Conservation (phyloP, 2,888 invertebrate genomes). For the Tuberolachnus salignus region DNA sequence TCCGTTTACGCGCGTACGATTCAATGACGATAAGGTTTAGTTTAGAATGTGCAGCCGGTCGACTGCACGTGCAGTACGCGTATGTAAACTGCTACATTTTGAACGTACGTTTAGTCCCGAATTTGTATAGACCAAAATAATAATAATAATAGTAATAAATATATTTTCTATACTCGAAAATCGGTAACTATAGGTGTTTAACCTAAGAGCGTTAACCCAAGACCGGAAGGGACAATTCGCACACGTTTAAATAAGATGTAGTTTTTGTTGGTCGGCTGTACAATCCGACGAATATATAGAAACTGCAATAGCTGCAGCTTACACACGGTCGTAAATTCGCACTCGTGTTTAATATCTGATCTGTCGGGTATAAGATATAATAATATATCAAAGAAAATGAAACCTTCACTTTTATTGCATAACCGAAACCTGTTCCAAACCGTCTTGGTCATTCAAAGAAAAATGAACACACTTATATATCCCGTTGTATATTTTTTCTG, state of each 20-base stretch:
- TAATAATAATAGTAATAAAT: no score
- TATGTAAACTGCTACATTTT: no score
- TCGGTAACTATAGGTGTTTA: no score
- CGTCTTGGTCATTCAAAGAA: conserved; percentile 7
- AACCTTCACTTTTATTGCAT: conserved; percentile 48
- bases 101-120: no score
- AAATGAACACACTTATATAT: background rate
- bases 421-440: conserved; percentile 36
- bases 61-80: no score
- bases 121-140: no score
- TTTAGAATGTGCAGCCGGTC: no score
- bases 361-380: conserved; percentile 8
- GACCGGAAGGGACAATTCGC: conserved; percentile 12
- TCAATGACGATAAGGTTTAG: no score
- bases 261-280: background rate
- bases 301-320: background rate
- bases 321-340: no score
- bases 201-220: background rate
- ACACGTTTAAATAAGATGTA: background rate
- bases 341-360: background rate
- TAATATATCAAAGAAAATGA: conserved; percentile 23
- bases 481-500: conserved; percentile 1
- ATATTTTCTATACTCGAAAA: no score
- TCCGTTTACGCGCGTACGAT: no score
- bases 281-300: no score